Conservation (phyloP, 2,797 vertebrate species). For the Mormyrus hasselquistii region DNA sequence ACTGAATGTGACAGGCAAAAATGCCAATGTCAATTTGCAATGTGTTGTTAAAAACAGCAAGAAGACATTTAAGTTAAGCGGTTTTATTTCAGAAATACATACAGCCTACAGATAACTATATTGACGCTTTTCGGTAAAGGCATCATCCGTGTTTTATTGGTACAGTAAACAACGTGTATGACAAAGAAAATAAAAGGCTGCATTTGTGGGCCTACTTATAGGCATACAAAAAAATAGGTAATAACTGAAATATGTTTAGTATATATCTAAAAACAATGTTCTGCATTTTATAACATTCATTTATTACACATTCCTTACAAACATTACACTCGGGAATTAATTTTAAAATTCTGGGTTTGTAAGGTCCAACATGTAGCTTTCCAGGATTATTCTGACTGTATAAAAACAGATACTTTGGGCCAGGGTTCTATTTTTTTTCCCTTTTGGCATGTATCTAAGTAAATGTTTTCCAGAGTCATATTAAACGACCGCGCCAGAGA, state of each 20-base stretch:
- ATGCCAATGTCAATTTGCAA: not conserved
- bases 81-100: not conserved
- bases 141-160: not conserved
- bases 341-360: slow-evolving; percentile 10
- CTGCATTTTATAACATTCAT: not conserved
- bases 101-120: not conserved
- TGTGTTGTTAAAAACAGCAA: not conserved
- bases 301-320: not conserved
- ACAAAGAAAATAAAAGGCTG: not conserved
- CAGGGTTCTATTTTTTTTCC: not conserved
- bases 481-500: not conserved
- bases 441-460: not conserved
- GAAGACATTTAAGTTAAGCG: not conserved
- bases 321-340: not conserved
- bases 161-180: not conserved
- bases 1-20: not conserved
- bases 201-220: not conserved
- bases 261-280: not conserved
- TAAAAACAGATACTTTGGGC: not conserved
- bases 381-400: not conserved
- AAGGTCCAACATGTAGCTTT: not conserved
- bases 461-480: slow-evolving; percentile 3
- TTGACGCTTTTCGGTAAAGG: not conserved
- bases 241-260: not conserved
- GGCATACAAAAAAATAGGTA: not conserved